Evolutionary conservation across 2,888 invertebrate species (phyloP), one percentile per base, ranked within the genome.

Genomic region (Kryphioiulus occultus): DNA sequence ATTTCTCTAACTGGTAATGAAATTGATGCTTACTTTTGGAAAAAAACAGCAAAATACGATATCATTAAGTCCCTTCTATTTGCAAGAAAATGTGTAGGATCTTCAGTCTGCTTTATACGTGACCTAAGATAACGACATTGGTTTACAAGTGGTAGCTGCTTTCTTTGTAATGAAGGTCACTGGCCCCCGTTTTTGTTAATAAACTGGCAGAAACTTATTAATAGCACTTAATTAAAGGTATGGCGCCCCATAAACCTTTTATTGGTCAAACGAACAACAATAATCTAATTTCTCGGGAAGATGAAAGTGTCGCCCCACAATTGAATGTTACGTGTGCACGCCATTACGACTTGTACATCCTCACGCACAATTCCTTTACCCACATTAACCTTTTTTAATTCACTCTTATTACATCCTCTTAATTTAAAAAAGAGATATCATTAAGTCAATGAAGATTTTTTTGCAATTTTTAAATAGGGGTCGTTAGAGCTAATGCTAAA

Each of bases 261-360:
- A 78, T 78, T 78, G 78, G 78, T 30, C 78, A 17, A 15, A 30
- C 26, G 26, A 78, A 78, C 12, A 30, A 78, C 17, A 78, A 78
- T 78, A 78, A 78, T 30, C 78, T 32, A 78, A 78, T 78, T 78
- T 78, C 78, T 78, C 78, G 78, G 78, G 30, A 30, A 78, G 78
- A 78, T 78, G 78, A 78, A 78, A 32, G 78, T 78, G 78, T 78
- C 78, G 78, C 78, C 17, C 17, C 30, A 32, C 78, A 78, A 78
- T 78, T 78, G 30, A 15, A 78, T 32, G 78, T 78, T 78, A 17
- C 12, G 78, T 78, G 30, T 30, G 30, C 78, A 78, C 78, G 78
- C 78, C 30, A 78, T 78, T 30, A 30, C n/a, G n/a, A n/a, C 78
- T 78, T 68, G 26, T 22, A 12, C 78, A 78, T 30, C 78, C 78